phyloP scores from a whole-genome alignment of 2,888 invertebrate species.

The Seladonia tumulorum region DNA sequence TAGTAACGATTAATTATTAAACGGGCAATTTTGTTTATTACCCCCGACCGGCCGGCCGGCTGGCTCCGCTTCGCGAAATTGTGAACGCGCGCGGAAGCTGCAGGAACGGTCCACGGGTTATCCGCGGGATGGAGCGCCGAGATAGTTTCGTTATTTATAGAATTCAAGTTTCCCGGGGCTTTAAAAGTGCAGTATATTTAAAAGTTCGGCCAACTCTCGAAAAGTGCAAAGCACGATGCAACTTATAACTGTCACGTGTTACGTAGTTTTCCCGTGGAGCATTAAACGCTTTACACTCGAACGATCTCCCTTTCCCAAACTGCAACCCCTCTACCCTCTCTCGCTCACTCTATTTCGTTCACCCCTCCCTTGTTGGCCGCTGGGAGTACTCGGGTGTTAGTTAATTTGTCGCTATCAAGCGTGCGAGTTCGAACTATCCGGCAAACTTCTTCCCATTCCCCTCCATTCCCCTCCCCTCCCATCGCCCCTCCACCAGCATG shows the following conservation, averaged over 20 bases:
- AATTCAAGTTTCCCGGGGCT: slow-evolving; percentile 49
- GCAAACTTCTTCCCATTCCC: neutral
- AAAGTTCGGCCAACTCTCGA: slow-evolving; percentile 54
- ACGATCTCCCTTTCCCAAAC: neutral
- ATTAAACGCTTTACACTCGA: slow-evolving; percentile 47
- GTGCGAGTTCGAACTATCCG: neutral
- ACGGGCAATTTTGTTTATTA: slow-evolving; percentile 45
- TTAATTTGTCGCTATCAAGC: slow-evolving; percentile 23
- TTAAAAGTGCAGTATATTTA: slow-evolving; percentile 49
- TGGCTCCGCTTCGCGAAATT: slow-evolving; percentile 18
- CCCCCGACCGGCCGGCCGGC: neutral
- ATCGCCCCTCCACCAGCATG: neutral
- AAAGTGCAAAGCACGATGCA: slow-evolving; percentile 43
- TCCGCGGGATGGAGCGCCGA: slow-evolving; percentile 23
- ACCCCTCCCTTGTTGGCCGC: neutral
- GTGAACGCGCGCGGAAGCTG: neutral
- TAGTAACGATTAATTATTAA: slow-evolving; percentile 49
- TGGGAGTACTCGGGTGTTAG: neutral
- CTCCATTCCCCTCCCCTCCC: no score
- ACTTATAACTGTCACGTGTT: slow-evolving; percentile 45
- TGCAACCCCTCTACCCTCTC: neutral
- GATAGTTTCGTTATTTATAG: slow-evolving; percentile 62
- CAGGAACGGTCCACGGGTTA: slow-evolving; percentile 10
- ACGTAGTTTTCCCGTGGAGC: slow-evolving; percentile 20
- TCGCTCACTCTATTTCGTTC: no score